Conservation (phyloP, 2,888 invertebrate species). For the Xestia ashworthii region DNA sequence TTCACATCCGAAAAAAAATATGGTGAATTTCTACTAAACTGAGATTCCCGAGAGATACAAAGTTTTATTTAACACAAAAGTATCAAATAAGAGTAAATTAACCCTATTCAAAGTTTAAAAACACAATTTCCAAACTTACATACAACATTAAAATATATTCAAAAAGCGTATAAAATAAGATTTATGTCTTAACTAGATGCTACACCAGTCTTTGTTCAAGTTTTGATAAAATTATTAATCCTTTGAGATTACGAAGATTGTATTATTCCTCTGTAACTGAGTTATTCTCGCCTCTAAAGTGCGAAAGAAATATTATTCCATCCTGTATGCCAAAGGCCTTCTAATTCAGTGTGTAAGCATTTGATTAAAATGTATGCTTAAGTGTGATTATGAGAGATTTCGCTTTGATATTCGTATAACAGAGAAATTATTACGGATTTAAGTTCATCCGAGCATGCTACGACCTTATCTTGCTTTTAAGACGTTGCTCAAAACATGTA, state of each 20-base stretch:
- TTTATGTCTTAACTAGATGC: conserved; percentile 52
- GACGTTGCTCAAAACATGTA: background rate
- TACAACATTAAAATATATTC: conserved; percentile 37
- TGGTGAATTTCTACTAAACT: no score
- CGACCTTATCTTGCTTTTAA: background rate
- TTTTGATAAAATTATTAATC: conserved; percentile 66
- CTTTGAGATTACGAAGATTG: conserved; percentile 58
- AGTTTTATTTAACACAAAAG: no score
- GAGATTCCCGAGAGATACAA: no score
- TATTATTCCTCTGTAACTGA: conserved; percentile 60
- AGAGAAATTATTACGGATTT: conserved; percentile 20
- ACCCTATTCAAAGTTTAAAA: background rate
- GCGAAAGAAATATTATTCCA: conserved; percentile 51
- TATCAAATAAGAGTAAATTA: no score
- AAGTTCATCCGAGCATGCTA: conserved; percentile 1
- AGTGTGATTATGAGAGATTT: conserved; percentile 28
- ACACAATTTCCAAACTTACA: conserved; percentile 10
- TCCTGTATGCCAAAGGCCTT: conserved; percentile 1
- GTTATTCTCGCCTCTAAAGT: conserved; percentile 44
- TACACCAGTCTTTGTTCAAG: conserved; percentile 56
- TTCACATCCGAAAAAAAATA: no score
- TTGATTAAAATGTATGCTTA: conserved; percentile 48
- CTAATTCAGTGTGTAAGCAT: conserved; percentile 32
- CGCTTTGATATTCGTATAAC: conserved; percentile 11
- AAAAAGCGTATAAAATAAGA: conserved; percentile 53